A percentile compares a stretch with the other conserved stretches of the same genome.
Conservation (phyloP, 2,113 vertebrate genomes). For the Anoura caudifer region DNA sequence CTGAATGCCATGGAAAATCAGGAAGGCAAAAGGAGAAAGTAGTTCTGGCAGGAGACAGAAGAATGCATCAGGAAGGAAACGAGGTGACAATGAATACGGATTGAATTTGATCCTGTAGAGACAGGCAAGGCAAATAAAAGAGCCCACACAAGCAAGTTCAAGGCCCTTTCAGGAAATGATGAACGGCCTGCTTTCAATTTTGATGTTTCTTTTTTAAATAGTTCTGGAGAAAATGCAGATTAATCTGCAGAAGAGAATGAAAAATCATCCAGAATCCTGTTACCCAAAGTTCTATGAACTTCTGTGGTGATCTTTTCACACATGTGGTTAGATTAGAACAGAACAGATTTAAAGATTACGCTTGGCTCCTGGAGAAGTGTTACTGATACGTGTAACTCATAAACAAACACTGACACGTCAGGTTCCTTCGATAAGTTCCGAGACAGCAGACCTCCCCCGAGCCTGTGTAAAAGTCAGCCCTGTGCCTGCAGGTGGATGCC, state of each 20-base stretch:
- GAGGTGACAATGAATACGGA: background rate
- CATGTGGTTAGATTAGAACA: background rate
- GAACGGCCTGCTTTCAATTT: background rate
- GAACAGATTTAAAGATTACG: background rate
- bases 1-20: background rate
- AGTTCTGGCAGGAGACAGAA: background rate
- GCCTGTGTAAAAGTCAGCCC: background rate
- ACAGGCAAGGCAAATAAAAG: background rate
- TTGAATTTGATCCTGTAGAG: background rate
- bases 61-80: background rate
- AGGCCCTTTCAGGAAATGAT: background rate
- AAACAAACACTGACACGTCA: background rate
- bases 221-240: background rate
- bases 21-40: background rate
- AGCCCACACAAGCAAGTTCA: background rate
- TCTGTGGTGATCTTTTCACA: background rate
- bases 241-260: background rate
- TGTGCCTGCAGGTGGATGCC: background rate
- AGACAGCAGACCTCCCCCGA: background rate
- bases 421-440: background rate
- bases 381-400: background rate
- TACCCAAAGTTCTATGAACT: background rate
- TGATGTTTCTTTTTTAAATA: background rate
- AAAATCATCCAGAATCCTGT: constrained; percentile 13
- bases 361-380: background rate